phyloP scores from a whole-genome alignment of 2,888 invertebrate species.

The Rhagophthalmus giganteus region DNA sequence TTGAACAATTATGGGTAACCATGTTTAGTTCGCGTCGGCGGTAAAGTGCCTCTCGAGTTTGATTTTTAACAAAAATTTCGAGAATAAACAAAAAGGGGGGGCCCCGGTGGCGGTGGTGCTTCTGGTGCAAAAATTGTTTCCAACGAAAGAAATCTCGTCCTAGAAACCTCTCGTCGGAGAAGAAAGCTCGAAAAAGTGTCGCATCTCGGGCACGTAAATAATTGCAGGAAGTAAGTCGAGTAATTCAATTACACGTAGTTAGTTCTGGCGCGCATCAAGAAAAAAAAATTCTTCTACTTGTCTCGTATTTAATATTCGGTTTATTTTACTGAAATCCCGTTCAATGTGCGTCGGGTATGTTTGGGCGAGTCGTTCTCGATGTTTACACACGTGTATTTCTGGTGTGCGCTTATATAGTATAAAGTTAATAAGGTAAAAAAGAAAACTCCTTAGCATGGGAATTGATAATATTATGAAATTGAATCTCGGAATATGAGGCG shows the following conservation, averaged over 20 bases:
- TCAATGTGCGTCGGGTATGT: constrained; percentile 9
- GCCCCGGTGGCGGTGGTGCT: no score
- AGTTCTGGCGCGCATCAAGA: constrained; percentile 1
- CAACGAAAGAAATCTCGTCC: no score
- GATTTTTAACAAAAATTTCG: no score
- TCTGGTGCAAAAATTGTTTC: no score
- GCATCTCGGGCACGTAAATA: background rate
- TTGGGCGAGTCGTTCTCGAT: constrained; percentile 4
- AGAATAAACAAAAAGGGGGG: no score
- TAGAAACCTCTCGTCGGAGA: no score
- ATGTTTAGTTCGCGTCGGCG: no score
- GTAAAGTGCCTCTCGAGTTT: no score
- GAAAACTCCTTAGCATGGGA: no score
- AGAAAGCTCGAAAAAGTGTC: constrained; percentile 1
- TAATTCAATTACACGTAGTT: constrained; percentile 13
- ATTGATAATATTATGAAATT: background rate
- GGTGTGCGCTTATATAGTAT: background rate
- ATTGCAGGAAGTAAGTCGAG: constrained; percentile 11
- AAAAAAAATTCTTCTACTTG: constrained; percentile 4
- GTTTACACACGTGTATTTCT: constrained; percentile 17
- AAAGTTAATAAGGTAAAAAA: constrained; percentile 10
- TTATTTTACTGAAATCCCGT: constrained; percentile 14
- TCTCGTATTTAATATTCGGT: constrained; percentile 10
- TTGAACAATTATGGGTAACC: no score
- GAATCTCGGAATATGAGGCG: background rate